Conservation (phyloP, 2,113 vertebrate genomes). For the Elachura formosa region DNA sequence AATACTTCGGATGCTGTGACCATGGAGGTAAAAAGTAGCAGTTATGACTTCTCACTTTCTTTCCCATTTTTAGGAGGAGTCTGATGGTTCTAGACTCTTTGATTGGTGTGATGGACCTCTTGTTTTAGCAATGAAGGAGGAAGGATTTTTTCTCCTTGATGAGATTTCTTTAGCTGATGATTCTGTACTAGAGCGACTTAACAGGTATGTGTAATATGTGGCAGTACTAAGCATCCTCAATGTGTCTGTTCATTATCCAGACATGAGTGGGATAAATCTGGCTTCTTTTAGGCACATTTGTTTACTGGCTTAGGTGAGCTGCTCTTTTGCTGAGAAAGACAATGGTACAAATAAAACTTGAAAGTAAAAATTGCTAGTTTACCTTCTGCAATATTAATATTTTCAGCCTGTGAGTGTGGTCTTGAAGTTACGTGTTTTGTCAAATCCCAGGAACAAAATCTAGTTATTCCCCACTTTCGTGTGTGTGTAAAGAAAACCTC, state of each 20-base stretch:
- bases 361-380: not conserved
- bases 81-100: constrained; percentile 81
- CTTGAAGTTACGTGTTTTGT: not conserved
- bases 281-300: not conserved
- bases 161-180: constrained; percentile 97
- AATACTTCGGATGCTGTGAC: not conserved
- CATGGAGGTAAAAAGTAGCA: not conserved
- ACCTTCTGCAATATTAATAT: not conserved
- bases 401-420: not conserved
- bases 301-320: not conserved
- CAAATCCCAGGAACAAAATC: not conserved
- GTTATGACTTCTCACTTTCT: not conserved
- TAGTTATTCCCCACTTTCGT: not conserved
- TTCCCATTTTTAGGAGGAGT: constrained; percentile 70
- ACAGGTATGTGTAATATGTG: constrained; percentile 77
- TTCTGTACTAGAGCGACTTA: constrained; percentile 95
- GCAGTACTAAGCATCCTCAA: not conserved
- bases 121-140: constrained; percentile 90
- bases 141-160: constrained; percentile 91
- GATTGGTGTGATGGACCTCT: constrained; percentile 94
- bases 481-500: not conserved
- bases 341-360: not conserved
- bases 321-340: not conserved
- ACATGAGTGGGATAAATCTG: not conserved
- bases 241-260: not conserved